Conservation (phyloP, 2,113 vertebrate species). For the Microcebus griseorufus region DNA sequence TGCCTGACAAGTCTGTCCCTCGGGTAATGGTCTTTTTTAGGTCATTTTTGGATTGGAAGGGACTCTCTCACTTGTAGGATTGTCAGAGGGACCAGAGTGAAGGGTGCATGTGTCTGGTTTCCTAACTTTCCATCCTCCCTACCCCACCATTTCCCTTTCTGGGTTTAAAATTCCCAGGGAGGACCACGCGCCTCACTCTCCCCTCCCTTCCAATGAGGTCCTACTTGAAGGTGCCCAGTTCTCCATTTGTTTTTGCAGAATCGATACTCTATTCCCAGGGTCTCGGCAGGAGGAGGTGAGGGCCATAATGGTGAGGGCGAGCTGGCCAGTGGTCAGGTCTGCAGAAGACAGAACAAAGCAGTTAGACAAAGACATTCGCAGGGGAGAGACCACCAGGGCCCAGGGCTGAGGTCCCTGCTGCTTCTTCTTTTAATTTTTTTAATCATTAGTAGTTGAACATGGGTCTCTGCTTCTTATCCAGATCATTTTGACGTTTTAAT, state of each 20-base stretch:
- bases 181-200: neutral
- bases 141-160: neutral
- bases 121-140: neutral
- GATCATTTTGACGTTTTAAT: neutral
- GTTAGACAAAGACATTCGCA: neutral
- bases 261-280: neutral
- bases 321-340: slow-evolving; percentile 79
- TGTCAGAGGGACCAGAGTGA: neutral
- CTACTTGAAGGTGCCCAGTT: slow-evolving; percentile 66
- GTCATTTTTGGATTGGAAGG: neutral
- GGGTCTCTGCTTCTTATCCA: neutral
- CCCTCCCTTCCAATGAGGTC: neutral
- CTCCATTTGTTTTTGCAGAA: slow-evolving; percentile 60
- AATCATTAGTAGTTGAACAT: too few species aligned
- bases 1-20: too few species aligned
- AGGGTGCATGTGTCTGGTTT: neutral
- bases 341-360: neutral
- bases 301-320: slow-evolving; percentile 81
- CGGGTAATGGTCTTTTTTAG: neutral
- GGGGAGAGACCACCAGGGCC: neutral
- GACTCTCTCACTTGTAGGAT: neutral
- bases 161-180: neutral
- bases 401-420: neutral
- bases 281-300: slow-evolving; percentile 83
- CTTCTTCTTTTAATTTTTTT: too few species aligned